Evolutionary conservation across 2,888 invertebrate species (phyloP).

Genomic region (Argyra leucocephala): DNA sequence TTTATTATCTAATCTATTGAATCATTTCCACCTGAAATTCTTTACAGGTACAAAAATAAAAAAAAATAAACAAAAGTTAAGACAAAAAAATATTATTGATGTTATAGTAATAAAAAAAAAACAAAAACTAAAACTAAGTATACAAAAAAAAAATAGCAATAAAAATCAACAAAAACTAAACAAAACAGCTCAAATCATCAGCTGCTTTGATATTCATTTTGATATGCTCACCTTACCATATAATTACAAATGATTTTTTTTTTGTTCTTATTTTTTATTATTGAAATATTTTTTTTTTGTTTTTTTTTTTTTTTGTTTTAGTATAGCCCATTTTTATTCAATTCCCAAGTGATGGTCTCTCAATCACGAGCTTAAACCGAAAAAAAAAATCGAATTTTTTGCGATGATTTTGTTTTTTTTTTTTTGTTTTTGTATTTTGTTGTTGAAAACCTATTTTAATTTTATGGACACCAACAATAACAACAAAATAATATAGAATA

Average conservation of each 20-base stretch:
- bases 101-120: too few relatives aligned
- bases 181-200: neutral
- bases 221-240: constrained; percentile 6
- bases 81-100: neutral
- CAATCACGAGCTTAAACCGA: neutral
- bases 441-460: neutral
- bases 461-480: neutral
- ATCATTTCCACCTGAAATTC: neutral
- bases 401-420: too few relatives aligned
- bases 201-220: constrained; percentile 6
- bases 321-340: too few relatives aligned
- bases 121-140: neutral
- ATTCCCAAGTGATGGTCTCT: neutral
- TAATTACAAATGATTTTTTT: neutral
- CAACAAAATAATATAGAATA: neutral
- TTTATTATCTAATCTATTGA: neutral
- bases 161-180: neutral
- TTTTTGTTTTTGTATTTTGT: too few relatives aligned
- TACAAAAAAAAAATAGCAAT: neutral
- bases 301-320: neutral
- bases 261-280: too few relatives aligned
- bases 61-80: neutral
- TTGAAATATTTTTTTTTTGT: too few relatives aligned
- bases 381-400: neutral
- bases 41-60: neutral